Percentiles rank a stretch among this genome's conserved stretches.
These are phyloP conservation scores for Sciurus carolinensis DNA, from an alignment of 2,797 vertebrate genomes.

Conservation along the genomic window DNA sequence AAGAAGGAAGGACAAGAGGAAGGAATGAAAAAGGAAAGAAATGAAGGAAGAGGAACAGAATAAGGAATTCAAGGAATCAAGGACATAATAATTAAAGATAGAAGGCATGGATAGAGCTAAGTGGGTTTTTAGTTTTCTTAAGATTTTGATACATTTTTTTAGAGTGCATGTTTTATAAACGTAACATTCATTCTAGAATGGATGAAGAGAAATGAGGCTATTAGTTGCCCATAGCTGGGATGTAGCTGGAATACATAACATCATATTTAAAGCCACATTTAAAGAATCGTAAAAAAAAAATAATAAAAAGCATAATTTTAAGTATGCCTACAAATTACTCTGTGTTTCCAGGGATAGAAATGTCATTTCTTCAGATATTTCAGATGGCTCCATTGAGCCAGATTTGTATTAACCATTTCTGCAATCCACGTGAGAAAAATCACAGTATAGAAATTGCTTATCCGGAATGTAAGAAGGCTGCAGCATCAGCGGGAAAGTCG, in stretches of 20 bases:
- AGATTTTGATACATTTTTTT: neutral
- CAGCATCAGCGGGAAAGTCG: slow-evolving; percentile 64
- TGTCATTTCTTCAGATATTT: slow-evolving; percentile 54
- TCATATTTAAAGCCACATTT: slow-evolving; percentile 42
- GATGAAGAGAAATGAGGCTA: slow-evolving; percentile 28
- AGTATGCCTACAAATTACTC: slow-evolving; percentile 47
- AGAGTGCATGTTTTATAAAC: neutral
- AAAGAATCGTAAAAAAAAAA: neutral
- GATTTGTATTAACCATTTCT: slow-evolving; percentile 31
- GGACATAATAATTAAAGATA: slow-evolving; percentile 26
- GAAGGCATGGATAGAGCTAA: neutral
- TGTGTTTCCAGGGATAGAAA: slow-evolving; percentile 28
- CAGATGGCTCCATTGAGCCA: slow-evolving; percentile 16
- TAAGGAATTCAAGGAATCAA: neutral
- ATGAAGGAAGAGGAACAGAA: neutral
- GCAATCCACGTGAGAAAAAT: slow-evolving; percentile 42
- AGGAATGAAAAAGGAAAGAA: neutral
- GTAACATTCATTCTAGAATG: neutral
- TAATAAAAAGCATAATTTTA: neutral
- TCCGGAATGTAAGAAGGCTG: slow-evolving; percentile 36
- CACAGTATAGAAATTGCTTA: slow-evolving; percentile 61
- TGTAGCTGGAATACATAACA: neutral
- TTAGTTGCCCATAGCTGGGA: slow-evolving; percentile 3
- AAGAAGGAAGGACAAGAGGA: neutral
- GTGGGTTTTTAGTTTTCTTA: neutral